Conservation (phyloP, 2,113 vertebrate species). For the Sterna hirundo region DNA sequence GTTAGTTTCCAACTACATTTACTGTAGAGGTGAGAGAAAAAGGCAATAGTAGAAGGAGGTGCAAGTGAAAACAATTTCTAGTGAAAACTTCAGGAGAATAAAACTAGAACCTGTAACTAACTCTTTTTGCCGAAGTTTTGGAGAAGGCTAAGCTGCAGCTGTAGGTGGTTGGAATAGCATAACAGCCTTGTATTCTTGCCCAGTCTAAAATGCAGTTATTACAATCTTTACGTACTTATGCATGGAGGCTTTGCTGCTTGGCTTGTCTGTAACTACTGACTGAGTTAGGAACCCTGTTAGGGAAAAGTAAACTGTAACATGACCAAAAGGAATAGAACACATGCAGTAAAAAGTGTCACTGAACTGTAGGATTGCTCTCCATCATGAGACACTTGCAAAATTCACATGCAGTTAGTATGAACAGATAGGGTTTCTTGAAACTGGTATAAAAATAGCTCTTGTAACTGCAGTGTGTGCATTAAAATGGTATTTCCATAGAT, state of each 20-base stretch:
- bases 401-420: accelerated
- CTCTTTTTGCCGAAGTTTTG: neutral
- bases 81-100: neutral
- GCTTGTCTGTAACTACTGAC: neutral
- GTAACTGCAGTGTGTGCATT: accelerated
- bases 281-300: neutral
- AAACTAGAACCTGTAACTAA: neutral
- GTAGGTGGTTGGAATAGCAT: neutral
- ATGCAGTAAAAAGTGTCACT: neutral
- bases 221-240: accelerated
- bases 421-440: neutral
- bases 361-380: neutral
- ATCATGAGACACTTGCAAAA: accelerated
- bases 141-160: neutral
- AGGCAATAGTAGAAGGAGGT: neutral
- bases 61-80: neutral
- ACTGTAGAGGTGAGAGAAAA: neutral
- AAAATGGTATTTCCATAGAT: neutral
- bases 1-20: neutral
- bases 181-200: constrained; percentile 4
- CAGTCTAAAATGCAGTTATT: neutral
- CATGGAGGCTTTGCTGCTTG: neutral
- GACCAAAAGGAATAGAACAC: neutral
- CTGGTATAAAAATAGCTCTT: neutral
- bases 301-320: neutral